phyloP scores from a whole-genome alignment of 2,113 vertebrate genomes.

The Paraplagusia blochii region DNA sequence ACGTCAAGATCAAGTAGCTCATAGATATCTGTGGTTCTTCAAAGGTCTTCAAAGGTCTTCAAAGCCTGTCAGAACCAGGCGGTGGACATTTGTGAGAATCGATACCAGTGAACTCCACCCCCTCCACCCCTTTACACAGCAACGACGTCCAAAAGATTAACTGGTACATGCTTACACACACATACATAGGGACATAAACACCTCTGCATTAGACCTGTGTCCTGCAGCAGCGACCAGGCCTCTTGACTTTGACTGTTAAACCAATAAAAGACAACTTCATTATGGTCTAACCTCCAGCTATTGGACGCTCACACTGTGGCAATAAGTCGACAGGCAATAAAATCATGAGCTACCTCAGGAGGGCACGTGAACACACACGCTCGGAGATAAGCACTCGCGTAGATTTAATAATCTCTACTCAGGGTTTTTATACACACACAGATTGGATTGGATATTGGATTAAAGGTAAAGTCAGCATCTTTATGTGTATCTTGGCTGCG shows the following conservation, averaged over 20 bases:
- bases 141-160: constrained; percentile 14
- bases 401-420: constrained; percentile 42
- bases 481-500: constrained; percentile 28
- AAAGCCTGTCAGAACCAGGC: background rate
- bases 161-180: background rate
- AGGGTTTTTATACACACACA: constrained; percentile 17
- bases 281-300: constrained; percentile 55
- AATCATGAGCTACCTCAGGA: constrained; percentile 52
- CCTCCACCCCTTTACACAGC: too few relatives aligned
- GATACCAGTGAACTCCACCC: constrained; percentile 1
- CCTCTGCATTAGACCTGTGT: constrained; percentile 19
- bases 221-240: constrained; percentile 42
- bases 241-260: constrained; percentile 60
- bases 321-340: constrained; percentile 64
- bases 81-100: constrained; percentile 9
- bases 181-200: background rate
- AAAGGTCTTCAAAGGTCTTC: too few relatives aligned
- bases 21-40: background rate
- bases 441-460: constrained; percentile 8
- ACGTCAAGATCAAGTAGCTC: too few relatives aligned
- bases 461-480: constrained; percentile 49
- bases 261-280: constrained; percentile 69
- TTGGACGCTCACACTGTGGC: constrained; percentile 53
- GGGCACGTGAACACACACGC: constrained; percentile 39
- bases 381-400: constrained; percentile 26